Evolutionary conservation across 2,113 vertebrate genomes (phyloP), one percentile per base, ranked within the genome.

Genomic region (Castor canadensis): DNA sequence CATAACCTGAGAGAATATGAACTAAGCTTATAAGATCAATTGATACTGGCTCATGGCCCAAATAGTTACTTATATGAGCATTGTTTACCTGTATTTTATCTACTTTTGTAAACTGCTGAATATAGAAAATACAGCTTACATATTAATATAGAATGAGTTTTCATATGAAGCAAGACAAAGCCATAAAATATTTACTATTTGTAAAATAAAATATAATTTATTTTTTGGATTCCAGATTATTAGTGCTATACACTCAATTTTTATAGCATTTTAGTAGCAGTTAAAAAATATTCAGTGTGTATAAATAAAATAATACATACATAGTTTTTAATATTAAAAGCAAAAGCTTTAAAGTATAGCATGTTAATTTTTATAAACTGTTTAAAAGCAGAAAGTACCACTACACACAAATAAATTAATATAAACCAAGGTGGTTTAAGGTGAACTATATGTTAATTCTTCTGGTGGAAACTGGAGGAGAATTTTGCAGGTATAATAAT

Each of bases 71-170:
- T 95, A 87, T 62, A 54, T 58, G 2, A 95, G 22, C 20, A 75
- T 38, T 32, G 0, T 69, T 94, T 88, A 93, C 35, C 9, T n/a
- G 19, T 54, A 9, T 94, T 97, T 97, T 95, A 45, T 95, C n/a
- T 94, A 16, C 28, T 76, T 93, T 94, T 94, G 89, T 97, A 93
- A 94, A 92, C 94, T 75, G 76, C 64, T 76, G 94, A 52, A 66
- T 81, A 95, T 58, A 97, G 94, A 43, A 94, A 83, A 97, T 89
- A 88, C 86, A 67, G 47, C 66, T 38, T 87, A 47, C 9, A 67
- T 83, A 47, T 94, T 95, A 95, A 95, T 89, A 76, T 9, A 45
- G 64, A 73, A 56, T 89, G 72, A 77, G 95, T 95, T 97, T 96
- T 76, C 76, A 85, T 9, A 92, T 56, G 22, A 73, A 35, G 2